Evolutionary conservation across 2,888 invertebrate species (phyloP), one percentile per base, ranked within the genome.

Genomic region (Colostygia pectinataria): DNA sequence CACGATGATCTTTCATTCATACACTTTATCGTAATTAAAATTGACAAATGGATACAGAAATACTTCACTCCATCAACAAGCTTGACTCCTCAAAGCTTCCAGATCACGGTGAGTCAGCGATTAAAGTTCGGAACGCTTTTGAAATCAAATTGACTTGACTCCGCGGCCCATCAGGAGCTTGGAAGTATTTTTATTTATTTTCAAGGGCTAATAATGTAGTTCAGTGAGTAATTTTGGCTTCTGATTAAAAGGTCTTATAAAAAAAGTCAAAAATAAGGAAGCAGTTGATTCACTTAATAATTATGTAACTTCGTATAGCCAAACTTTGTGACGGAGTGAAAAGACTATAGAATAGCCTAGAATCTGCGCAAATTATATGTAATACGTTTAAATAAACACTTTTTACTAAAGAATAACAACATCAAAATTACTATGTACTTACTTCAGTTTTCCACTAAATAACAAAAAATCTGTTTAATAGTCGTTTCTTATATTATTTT

Each of bases 11-110:
- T 43, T 58, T 51, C 48, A 65, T 69, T 65, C 66, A 66, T 63
- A 66, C 65, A 66, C 65, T 66, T 71, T 66, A 66, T 60, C 62
- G 65, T 77, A 80, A 81, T 82, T 79, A 79, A 78, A 77, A 69
- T 55, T 77, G 81, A 78, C 77, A 71, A 66, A 67, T 65, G 64
- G 68, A 71, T 76, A 79, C 70, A 74, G 75, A 74, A 71, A 66
- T 63, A 49, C 56, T 60, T 55, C 66, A 71, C 71, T 80, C 76
- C 72, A 77, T 78, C 77, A 79, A 65, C 64, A 63, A 60, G 65
- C 67, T 65, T 55, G 66, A 60, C 68, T 67, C 63, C 63, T 40
- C 67, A 61, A 60, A 65, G 60, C 57, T 49, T 62, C 51, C 56
- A 20, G 20, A 59, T 81, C 80, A 82, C 34, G 62, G 53, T 83